Evolutionary conservation across 1,140 invertebrate genomes (phyloP), one percentile per base, ranked within the genome.

Genomic region (Drosophila micromelanica): DNA sequence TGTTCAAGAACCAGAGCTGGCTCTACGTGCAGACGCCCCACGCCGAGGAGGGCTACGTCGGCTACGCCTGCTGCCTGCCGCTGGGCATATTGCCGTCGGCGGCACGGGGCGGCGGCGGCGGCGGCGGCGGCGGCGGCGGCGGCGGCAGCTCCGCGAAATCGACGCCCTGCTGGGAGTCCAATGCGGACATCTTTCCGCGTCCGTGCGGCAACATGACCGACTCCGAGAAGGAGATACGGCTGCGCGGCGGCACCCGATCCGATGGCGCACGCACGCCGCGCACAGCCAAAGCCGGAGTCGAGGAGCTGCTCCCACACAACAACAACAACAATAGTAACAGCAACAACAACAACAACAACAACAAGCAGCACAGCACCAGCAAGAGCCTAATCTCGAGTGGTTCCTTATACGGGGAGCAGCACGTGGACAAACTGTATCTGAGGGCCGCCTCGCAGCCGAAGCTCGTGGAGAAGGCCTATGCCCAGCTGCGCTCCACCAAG

Each of bases 1-100:
- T 97, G 5, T 97, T 97, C 90, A 96, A 96, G 91, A 97, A 96
- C 76, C 95, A 96, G 73, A 94, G 94, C 72, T 97, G 96, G 96
- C 90, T 97, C 2, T 97, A 97, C 78, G 96, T 96, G 1, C 96
- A 97, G 89, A 97, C 96, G 1, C 95, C 96, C 2, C 95, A 96
- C 71, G 95, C 94, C 0, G 94, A 96, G 62, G 96, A 97, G 89
- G 96, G 96, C 0, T 96, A 97, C 69, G 95, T 97, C 15, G 93
- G 95, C 38, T 97, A 96, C 70, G 93, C 93, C 6, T 94, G 95
- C 2, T 97, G 96, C 81, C 80, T 96, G 49, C 96, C 96, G 0
- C 77, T 97, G 35, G 96, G 96, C 48, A 96, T 96, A 71, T 80
- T 95, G 59, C 95, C 94, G 20, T 23, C 20, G 3, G 1, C 20